Base-by-base conservation (phyloP, 1,140 invertebrate species). In the Caligus rogercresseyi region DNA sequence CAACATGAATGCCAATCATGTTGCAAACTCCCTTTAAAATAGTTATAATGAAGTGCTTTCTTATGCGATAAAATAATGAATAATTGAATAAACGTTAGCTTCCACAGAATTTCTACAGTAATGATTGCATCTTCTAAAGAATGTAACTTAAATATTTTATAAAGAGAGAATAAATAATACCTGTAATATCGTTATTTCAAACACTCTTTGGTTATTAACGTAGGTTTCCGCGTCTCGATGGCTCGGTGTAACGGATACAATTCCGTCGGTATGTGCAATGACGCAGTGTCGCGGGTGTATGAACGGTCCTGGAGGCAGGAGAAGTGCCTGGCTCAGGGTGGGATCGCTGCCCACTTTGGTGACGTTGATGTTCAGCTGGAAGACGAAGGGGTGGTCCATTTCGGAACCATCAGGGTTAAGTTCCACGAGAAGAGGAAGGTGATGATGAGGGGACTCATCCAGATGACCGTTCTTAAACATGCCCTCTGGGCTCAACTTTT, bases 231-330 rank as follows among this genome's bases (percentile, higher is more conserved):
- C 87, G 71, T 94, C 89, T 18, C 87, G 78, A 69, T 86, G 88
- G 69, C 88, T 83, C 21, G 92, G 90, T n/a, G 90, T 95, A 1
- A 94, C 80, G 0, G 87, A 91, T 53, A 93, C 89, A 51, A 93
- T 87, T 24, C 87, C 87, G 65, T 92, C 87, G 15, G 84, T 87
- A 68, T 88, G 80, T 52, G 90, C 87, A 60, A 96, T 85, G 57
- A 95, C 88, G 74, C 91, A 95, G 73, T 97, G 93, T 25, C 89
- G 78, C 84, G 76, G 89, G 86, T 56, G 94, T 87, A 65, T 85
- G 85, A 60, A 60, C 20, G 85, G 83, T 31, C 86, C 86, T 72
- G 68, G 78, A 66, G 73, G 72, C 71, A 77, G 74, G 3, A 76
- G 66, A 18, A 67, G 70, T 64, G 72, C 71, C 72, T 66, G 71